Evolutionary conservation across 35 echinoderm and acorn worm species (phyloP).

Genomic region (Diadema setosum): DNA sequence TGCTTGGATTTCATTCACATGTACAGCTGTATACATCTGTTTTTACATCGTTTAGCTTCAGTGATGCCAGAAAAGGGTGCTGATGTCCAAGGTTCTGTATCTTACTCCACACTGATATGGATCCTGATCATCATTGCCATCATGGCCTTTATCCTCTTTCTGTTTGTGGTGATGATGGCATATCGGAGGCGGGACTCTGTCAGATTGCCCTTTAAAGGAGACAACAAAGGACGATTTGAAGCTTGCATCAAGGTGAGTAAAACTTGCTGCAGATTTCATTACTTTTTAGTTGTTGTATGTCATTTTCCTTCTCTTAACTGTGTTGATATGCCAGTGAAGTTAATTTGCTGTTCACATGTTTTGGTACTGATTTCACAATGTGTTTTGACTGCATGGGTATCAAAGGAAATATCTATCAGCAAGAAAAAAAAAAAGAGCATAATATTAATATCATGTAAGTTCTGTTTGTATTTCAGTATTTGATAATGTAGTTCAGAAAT

Average conservation of each 20-base stretch:
- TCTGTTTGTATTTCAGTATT: too few species aligned
- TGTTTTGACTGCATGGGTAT: too few species aligned
- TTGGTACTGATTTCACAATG: too few species aligned
- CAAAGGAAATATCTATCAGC: too few species aligned
- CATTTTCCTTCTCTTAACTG: too few species aligned
- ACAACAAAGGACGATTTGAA: neutral
- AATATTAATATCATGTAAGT: too few species aligned
- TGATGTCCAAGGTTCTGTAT: neutral
- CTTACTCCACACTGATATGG: neutral
- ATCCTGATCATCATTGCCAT: neutral
- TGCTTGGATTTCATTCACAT: too few species aligned
- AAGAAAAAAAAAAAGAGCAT: too few species aligned
- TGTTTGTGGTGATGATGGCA: neutral
- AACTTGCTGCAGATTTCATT: neutral
- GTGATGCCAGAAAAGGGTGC: neutral
- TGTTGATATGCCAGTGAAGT: too few species aligned
- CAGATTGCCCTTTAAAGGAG: neutral
- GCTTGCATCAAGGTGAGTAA: neutral
- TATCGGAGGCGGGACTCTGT: neutral
- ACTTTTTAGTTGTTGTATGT: neutral
- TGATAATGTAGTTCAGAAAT: too few species aligned
- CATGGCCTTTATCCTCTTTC: neutral
- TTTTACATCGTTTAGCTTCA: neutral
- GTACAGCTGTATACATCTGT: too few species aligned
- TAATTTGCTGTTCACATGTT: too few species aligned